These are phyloP conservation scores for Lophotis ruficrista DNA, from an alignment of 2,113 vertebrate species.

Conservation along the genomic window DNA sequence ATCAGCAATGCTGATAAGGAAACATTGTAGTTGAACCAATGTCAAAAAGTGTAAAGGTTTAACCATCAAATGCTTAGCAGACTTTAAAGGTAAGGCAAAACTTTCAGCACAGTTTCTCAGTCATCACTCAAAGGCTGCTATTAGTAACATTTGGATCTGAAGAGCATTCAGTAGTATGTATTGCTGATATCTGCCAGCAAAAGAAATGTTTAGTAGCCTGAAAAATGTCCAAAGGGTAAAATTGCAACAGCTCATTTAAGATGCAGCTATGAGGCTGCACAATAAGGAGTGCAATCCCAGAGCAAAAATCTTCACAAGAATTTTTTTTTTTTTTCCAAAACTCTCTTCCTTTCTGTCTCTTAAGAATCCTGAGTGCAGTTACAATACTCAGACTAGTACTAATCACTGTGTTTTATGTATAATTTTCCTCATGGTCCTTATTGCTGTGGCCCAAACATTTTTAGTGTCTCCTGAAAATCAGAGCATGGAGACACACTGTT, in stretches of 20 bases:
- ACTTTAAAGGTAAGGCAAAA: neutral
- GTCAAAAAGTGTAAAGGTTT: neutral
- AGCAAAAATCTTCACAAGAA: neutral
- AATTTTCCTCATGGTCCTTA: neutral
- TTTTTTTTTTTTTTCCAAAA: neutral
- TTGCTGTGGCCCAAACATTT: neutral
- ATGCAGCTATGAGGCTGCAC: neutral
- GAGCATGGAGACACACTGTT: neutral
- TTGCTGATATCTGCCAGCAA: neutral
- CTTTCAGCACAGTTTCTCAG: neutral
- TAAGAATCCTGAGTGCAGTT: neutral
- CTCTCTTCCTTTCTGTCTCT: neutral
- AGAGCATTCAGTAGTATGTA: neutral
- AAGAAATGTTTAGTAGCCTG: neutral
- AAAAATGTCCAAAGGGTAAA: neutral
- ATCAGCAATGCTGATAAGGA: neutral
- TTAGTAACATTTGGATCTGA: neutral
- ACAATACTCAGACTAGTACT: neutral
- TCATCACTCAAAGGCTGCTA: neutral
- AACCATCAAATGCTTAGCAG: neutral
- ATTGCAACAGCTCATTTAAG: neutral
- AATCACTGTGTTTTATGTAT: neutral
- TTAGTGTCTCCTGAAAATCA: neutral
- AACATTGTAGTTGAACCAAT: neutral
- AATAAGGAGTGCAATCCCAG: neutral